These are phyloP conservation scores for Lytechinus pictus DNA, from an alignment of 35 echinoderm and acorn worm genomes.

Conservation along the genomic window DNA sequence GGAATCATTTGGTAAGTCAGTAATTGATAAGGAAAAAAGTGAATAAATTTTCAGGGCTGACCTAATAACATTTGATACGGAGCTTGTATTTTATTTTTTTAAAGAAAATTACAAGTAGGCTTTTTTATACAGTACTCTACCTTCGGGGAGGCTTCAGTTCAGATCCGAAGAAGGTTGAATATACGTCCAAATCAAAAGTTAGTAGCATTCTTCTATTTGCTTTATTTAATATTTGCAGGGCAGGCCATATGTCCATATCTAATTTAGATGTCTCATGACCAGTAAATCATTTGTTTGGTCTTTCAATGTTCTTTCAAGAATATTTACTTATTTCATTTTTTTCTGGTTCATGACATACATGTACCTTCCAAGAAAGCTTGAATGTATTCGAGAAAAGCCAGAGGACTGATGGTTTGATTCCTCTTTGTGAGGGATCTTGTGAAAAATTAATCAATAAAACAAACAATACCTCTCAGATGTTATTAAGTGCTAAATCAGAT, in stretches of 20 bases:
- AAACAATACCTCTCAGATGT: no score
- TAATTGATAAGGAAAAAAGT: neutral
- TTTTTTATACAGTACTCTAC: neutral
- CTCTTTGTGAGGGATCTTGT: no score
- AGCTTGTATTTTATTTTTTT: neutral
- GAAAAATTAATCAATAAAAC: no score
- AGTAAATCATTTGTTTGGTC: neutral
- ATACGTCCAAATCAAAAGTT: no score
- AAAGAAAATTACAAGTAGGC: no score
- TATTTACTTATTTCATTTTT: neutral
- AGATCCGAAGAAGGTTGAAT: no score
- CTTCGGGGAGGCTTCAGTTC: neutral
- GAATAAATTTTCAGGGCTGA: neutral
- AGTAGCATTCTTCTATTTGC: no score
- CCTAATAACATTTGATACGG: neutral
- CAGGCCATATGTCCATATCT: neutral
- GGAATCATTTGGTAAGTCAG: constrained; percentile 58
- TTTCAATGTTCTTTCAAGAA: neutral
- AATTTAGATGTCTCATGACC: neutral
- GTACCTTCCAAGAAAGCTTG: neutral
- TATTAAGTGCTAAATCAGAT: no score
- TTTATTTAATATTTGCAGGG: no score
- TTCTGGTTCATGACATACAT: neutral
- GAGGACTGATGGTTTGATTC: no score
- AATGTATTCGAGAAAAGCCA: no score